Conservation (phyloP, 2,888 invertebrate genomes). For the Cecidostiba fungosa region DNA sequence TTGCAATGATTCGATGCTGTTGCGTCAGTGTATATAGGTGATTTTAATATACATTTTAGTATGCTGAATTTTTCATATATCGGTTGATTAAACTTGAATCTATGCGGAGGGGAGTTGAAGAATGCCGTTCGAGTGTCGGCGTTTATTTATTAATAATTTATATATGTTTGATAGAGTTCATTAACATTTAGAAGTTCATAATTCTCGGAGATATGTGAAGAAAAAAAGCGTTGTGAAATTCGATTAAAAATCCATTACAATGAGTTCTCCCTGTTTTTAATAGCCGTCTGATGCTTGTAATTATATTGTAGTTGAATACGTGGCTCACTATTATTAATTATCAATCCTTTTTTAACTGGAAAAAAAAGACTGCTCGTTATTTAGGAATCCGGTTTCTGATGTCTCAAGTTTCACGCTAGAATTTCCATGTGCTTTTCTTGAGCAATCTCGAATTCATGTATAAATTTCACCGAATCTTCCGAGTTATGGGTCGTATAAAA, state of each 20-base stretch:
- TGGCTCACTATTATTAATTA: neutral
- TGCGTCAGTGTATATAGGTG: neutral
- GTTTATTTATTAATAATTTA: neutral
- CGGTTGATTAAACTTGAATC: neutral
- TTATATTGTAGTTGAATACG: neutral
- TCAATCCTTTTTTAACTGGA: neutral
- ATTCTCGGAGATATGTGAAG: neutral
- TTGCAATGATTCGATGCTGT: neutral
- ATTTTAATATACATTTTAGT: neutral
- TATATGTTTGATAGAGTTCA: neutral
- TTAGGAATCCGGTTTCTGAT: neutral
- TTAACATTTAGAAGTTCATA: neutral
- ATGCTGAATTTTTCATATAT: neutral
- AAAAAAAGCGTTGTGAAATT: neutral
- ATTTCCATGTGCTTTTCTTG: constrained; percentile 18
- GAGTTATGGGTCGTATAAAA: neutral
- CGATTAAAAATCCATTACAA: neutral
- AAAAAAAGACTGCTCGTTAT: constrained; percentile 17
- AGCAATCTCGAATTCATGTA: constrained; percentile 1
- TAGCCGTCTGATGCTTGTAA: neutral
- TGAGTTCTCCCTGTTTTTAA: neutral
- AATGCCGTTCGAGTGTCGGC: neutral
- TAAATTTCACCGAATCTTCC: constrained; percentile 11
- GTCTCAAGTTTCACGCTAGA: neutral
- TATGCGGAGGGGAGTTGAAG: neutral